Conservation (phyloP, 1,140 invertebrate species). For the Micrasema minimum region DNA sequence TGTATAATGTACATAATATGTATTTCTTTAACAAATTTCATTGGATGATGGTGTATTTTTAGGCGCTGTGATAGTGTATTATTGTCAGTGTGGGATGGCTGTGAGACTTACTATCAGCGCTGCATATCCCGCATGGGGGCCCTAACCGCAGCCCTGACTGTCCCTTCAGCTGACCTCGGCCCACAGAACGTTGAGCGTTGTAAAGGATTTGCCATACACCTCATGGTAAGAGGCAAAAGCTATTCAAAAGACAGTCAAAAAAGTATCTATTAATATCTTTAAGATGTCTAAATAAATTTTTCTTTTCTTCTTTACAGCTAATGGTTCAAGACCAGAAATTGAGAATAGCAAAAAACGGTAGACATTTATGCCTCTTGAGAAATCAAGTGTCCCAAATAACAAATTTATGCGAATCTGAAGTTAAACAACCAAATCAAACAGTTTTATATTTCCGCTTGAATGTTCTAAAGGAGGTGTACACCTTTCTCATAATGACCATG, state of each 20-base stretch:
- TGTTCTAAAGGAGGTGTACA: constrained; percentile 64
- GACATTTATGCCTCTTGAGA: constrained; percentile 63
- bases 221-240: constrained; percentile 61
- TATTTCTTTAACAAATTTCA: constrained; percentile 7
- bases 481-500: constrained; percentile 64
- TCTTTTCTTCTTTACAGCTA: constrained; percentile 58
- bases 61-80: constrained; percentile 69
- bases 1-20: too few relatives aligned
- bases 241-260: too few relatives aligned
- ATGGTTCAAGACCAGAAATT: constrained; percentile 66
- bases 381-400: constrained; percentile 60
- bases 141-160: constrained; percentile 72
- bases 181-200: constrained; percentile 84
- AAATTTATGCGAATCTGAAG: constrained; percentile 59
- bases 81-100: constrained; percentile 75
- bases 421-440: constrained; percentile 54
- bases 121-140: constrained; percentile 76
- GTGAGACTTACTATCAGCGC: constrained; percentile 81
- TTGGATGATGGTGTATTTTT: too few relatives aligned
- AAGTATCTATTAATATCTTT: too few relatives aligned
- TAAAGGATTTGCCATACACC: constrained; percentile 76
- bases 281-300: too few relatives aligned
- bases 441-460: constrained; percentile 55
- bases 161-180: constrained; percentile 82
- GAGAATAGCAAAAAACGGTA: constrained; percentile 64